Evolutionary conservation across 53 echinoderm and acorn worm species (phyloP).

Genomic region (Patiria pectinifera): DNA sequence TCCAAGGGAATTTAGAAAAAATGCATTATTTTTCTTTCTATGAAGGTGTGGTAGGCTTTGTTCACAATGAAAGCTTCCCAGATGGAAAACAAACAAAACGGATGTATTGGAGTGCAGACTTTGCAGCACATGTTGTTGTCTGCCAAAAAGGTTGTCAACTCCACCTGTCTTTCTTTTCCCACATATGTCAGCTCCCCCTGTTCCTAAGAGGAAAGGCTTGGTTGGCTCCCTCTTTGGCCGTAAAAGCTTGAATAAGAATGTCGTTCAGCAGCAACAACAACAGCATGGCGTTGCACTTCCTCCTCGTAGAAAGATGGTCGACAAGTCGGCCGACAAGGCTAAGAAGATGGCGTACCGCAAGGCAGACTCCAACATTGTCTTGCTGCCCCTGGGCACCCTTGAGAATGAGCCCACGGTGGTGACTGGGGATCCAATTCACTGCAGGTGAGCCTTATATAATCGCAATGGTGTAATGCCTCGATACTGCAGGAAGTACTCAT

Average conservation of each 20-base stretch:
- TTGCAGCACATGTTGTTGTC: no score
- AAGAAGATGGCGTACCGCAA: conserved; percentile 58
- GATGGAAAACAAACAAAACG: no score
- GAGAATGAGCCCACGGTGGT: conserved; percentile 87
- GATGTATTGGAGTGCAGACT: no score
- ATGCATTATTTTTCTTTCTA: no score
- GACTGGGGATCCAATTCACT: conserved; percentile 87
- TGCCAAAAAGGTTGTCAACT: no score
- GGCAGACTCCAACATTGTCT: conserved; percentile 83
- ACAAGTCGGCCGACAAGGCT: background rate
- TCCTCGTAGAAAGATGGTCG: background rate
- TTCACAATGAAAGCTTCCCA: no score
- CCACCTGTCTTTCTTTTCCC: background rate
- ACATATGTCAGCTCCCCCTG: background rate
- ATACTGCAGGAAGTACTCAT: no score
- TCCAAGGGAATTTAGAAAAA: no score
- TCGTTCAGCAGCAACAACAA: background rate
- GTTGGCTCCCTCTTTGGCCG: background rate
- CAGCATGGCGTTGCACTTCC: background rate
- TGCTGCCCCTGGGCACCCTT: conserved; percentile 87
- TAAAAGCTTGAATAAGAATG: background rate
- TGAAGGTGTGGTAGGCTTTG: no score
- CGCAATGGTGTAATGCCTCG: no score
- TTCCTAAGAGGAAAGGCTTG: background rate
- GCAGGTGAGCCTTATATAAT: conserved; percentile 28